phyloP scores from a whole-genome alignment of 2,797 vertebrate genomes.

The Halcyon badia region DNA sequence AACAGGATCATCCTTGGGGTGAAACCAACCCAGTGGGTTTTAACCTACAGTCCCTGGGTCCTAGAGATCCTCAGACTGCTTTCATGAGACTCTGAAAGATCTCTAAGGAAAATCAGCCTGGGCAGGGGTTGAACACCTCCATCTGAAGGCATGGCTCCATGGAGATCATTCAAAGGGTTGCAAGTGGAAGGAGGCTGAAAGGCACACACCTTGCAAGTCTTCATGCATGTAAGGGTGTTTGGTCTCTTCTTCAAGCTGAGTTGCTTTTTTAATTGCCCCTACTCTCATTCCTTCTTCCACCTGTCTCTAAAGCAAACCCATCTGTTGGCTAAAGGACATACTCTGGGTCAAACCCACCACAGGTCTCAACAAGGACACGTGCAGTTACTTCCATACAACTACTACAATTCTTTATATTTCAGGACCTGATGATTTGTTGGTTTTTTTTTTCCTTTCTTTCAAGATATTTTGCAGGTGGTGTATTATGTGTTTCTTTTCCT shows the following conservation, averaged over 20 bases:
- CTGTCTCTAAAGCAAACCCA: neutral
- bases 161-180: neutral
- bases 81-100: neutral
- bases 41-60: rapidly evolving
- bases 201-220: neutral
- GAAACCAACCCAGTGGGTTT: neutral
- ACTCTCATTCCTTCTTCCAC: neutral
- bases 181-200: neutral
- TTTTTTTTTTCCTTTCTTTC: neutral
- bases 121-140: neutral
- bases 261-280: neutral
- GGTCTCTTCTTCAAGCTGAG: neutral
- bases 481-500: neutral
- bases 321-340: neutral
- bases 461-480: neutral
- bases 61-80: neutral
- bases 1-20: neutral
- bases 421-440: neutral
- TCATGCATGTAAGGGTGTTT: neutral
- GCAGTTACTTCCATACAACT: neutral
- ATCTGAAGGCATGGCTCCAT: neutral
- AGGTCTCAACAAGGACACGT: neutral
- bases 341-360: neutral
- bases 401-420: neutral
- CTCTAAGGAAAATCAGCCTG: neutral